Conservation (phyloP, 2,113 vertebrate genomes). For the Pteruthius melanotis region DNA sequence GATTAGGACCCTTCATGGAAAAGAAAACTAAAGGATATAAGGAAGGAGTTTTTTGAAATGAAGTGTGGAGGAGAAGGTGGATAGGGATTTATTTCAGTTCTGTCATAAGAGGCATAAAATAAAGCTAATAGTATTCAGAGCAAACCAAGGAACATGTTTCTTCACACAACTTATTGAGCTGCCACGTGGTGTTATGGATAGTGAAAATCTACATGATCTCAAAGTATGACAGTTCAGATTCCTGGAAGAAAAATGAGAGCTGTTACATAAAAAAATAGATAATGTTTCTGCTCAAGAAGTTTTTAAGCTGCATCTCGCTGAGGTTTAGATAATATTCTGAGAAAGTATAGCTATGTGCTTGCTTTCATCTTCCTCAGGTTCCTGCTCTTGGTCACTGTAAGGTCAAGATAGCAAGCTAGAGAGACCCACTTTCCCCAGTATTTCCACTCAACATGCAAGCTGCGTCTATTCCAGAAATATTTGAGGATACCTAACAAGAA, state of each 20-base stretch:
- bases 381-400: not conserved
- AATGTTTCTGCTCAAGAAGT: not conserved
- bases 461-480: not conserved
- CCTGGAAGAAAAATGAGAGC: not conserved
- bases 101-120: not conserved
- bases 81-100: not conserved
- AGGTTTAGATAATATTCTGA: not conserved
- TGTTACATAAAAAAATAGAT: not conserved
- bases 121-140: not conserved
- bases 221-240: not conserved
- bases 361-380: not conserved
- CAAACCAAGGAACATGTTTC: not conserved
- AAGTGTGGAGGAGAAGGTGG: not conserved
- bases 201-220: not conserved
- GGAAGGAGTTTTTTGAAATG: not conserved
- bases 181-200: not conserved
- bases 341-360: not conserved
- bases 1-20: not conserved
- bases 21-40: not conserved
- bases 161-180: not conserved
- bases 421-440: not conserved
- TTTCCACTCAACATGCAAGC: not conserved
- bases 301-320: not conserved
- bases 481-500: not conserved
- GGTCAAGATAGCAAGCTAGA: not conserved